Base-by-base conservation (phyloP, 2,113 vertebrate genomes). In the Pseudois nayaur region DNA sequence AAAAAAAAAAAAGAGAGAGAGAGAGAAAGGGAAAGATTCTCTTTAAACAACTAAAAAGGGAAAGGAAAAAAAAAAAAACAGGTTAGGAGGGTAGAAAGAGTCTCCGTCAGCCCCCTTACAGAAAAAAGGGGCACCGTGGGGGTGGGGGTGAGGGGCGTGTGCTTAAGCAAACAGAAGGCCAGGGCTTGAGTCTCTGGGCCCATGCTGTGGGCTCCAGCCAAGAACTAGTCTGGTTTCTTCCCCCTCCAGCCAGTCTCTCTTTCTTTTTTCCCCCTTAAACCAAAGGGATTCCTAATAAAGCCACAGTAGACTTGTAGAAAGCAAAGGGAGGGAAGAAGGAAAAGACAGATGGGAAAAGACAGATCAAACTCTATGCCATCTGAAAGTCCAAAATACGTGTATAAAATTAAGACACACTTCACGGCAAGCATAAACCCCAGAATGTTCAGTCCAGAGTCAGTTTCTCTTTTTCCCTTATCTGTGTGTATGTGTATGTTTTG, bases 81-180 rank as follows among this genome's bases (percentile, higher is more conserved):
- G 52, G 17, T 43, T 33, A 36, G 90, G 40, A 82, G 89, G 62
- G 62, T 45, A 50, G 86, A 79, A 33, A 57, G 29, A 29, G 79
- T 23, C 90, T 29, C 54, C 40, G 5, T 52, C 3, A 10, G 93
- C 55, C 78, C 84, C 23, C 71, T 33, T 6, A 29, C 57, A 43
- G 43, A 62, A 57, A 83, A 54, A 78, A 54, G 8, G 59, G 94
- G 52, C 91, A 0, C 9, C 3, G 8, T 16, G 71, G 43, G 71
- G 64, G 54, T 84, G 12, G 31, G 36, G 3, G 54, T 55, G 96
- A 36, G 64, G 16, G 50, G 54, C 36, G 96, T 92, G 98, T 91
- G 98, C 98, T 98, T 98, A 98, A 98, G 99, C 98, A 99, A 99
- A 98, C 98, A 98, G 97, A 98, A 98, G 98, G 98, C 98, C 78